These are phyloP conservation scores for Vanacampus margaritifer DNA, from an alignment of 2,113 vertebrate species.

Conservation along the genomic window DNA sequence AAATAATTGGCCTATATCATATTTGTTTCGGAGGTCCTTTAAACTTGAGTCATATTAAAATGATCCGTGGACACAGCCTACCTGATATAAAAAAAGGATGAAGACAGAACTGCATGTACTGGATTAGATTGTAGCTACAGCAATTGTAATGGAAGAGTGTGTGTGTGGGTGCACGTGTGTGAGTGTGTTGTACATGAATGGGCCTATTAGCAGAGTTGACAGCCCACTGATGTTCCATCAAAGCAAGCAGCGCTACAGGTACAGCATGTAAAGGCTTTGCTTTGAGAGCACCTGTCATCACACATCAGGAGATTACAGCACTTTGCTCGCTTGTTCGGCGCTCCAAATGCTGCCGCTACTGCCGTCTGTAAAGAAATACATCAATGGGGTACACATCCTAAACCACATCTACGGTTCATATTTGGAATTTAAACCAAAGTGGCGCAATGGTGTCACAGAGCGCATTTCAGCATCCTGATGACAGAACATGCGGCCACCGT, in stretches of 20 bases:
- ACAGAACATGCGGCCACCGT: slow-evolving; percentile 49
- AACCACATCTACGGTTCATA: slow-evolving; percentile 50
- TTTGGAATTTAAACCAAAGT: slow-evolving; percentile 55
- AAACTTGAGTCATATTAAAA: too few species aligned
- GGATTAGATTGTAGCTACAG: not conserved
- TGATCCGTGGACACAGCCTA: too few species aligned
- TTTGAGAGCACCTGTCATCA: slow-evolving; percentile 72
- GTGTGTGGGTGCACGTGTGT: slow-evolving; percentile 36
- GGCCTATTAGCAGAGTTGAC: slow-evolving; percentile 63
- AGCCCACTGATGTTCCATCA: slow-evolving; percentile 70
- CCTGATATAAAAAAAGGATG: not conserved
- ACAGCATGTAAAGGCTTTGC: slow-evolving; percentile 56
- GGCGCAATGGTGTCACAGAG: slow-evolving; percentile 29
- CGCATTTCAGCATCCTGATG: slow-evolving; percentile 23
- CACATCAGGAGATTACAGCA: slow-evolving; percentile 63
- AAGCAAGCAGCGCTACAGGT: slow-evolving; percentile 61
- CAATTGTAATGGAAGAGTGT: slow-evolving; percentile 3
- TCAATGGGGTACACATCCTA: slow-evolving; percentile 56
- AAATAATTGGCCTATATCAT: not conserved
- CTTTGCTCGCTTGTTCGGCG: slow-evolving; percentile 31
- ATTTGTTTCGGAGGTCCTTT: not conserved
- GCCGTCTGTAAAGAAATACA: slow-evolving; percentile 59
- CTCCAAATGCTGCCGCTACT: slow-evolving; percentile 43
- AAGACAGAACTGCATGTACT: not conserved
- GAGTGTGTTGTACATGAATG: slow-evolving; percentile 35